Base-by-base conservation (phyloP, 2,888 invertebrate genomes). In the Lamellibrachia satsuma region DNA sequence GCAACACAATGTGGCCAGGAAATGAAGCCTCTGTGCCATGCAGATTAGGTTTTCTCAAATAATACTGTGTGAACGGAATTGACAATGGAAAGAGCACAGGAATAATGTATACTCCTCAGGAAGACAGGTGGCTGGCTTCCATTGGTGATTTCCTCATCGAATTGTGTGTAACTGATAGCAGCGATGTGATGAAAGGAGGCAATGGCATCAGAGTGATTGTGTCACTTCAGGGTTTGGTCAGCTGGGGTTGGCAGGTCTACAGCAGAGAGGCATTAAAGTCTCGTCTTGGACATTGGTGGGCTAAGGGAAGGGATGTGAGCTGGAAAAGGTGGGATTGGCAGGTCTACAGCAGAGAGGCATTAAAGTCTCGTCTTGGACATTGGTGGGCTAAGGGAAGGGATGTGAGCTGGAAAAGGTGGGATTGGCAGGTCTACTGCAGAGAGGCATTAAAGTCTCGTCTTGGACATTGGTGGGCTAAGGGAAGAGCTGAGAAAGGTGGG, bases 21-120 rank as follows among this genome's bases (percentile, higher is more conserved):
- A 75, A 75, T 75, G 75, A 75, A 75, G 75, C 75, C 75, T 75
- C 75, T 75, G 75, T n/a, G n/a, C 75, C 75, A 15, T 75, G 75
- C 75, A 75, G 75, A 75, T 75, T 75, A 75, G 75, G 75, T 75
- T 75, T 75, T 75, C 75, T 75, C 75, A 75, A 75, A 75, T 75
- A 75, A 75, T n/a, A 75, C 75, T 75, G 75, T 75, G 75, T 75
- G 75, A 15, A 75, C 75, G 75, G 75, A 75, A 75, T 75, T n/a
- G 75, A 75, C 75, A 75, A 75, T 75, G 22, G 22, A 75, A 75
- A 11, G n/a, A n/a, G 75, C 15, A 3, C 75, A 22, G 75, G 75
- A 75, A 22, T 75, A 75, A 75, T 75, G 75, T 15, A 75, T 22
- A 22, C 22, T 22, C 22, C 75, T 15, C 6, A 15, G 22, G 75